Evolutionary conservation across 2,888 invertebrate genomes (phyloP).

Genomic region (Glaucopsyche alexis): DNA sequence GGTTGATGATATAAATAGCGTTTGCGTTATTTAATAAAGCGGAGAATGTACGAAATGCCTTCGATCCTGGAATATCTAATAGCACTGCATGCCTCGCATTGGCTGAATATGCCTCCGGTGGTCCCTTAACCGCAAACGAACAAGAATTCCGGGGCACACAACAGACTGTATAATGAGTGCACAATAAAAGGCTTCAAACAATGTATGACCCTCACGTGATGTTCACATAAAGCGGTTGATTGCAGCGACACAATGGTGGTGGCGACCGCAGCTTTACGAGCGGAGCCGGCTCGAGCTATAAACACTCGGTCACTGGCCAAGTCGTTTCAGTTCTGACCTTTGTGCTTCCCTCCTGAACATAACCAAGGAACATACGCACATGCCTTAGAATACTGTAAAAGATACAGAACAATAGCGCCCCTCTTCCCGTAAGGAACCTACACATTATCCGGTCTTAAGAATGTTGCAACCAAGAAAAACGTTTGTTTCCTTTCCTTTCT

Average conservation of each 20-base stretch:
- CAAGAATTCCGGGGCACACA: slow-evolving; percentile 17
- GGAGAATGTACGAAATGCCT: slow-evolving; percentile 1
- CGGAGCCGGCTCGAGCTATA: slow-evolving; percentile 16
- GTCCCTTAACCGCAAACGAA: slow-evolving; percentile 14
- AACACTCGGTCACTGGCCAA: slow-evolving; percentile 25
- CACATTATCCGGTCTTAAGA: slow-evolving; percentile 13
- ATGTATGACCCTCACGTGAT: slow-evolving; percentile 26
- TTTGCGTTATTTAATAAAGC: neutral
- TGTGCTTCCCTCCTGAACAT: slow-evolving; percentile 8
- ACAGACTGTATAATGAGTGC: slow-evolving; percentile 22
- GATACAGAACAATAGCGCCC: neutral
- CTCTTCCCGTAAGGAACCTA: neutral
- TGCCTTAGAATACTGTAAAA: neutral
- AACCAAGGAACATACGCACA: neutral
- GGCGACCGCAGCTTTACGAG: slow-evolving; percentile 26
- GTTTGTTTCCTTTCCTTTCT: neutral
- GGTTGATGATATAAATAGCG: neutral
- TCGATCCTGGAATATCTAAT: slow-evolving; percentile 2
- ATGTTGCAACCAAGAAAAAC: neutral
- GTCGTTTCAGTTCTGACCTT: neutral
- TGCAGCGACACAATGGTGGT: slow-evolving; percentile 29
- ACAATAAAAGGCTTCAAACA: slow-evolving; percentile 27
- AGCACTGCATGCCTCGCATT: neutral
- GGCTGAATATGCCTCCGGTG: slow-evolving; percentile 7
- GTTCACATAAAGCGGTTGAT: slow-evolving; percentile 29